A percentile compares a stretch with the other conserved stretches of the same genome.
Conservation (phyloP, 2,113 vertebrate species). For the Orycteropus afer region DNA sequence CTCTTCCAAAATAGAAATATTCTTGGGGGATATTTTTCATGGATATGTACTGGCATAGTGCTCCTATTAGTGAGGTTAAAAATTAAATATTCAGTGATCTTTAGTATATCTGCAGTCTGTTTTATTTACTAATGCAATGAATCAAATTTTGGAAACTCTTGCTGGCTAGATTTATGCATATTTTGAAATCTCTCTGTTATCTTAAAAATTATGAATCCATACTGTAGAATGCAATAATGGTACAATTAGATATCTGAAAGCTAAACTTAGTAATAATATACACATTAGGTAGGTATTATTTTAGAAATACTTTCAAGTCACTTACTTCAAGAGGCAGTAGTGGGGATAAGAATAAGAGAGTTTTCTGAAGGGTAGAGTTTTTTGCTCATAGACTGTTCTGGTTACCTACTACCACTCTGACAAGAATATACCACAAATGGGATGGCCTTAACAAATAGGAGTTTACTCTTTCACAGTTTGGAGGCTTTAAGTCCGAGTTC, state of each 20-base stretch:
- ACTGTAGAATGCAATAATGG: constrained; percentile 12
- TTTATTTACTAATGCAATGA: constrained; percentile 65
- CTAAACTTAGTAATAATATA: background rate
- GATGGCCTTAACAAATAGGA: no score
- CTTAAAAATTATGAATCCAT: constrained; percentile 47
- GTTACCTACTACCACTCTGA: no score
- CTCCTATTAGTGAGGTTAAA: constrained; percentile 50
- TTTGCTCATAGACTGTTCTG: no score
- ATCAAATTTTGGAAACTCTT: constrained; percentile 60
- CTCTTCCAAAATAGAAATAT: constrained; percentile 7
- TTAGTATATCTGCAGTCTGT: constrained; percentile 56
- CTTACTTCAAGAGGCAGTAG: background rate
- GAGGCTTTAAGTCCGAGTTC: no score
- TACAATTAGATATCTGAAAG: background rate
- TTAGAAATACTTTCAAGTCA: background rate
- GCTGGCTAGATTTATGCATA: constrained; percentile 48
- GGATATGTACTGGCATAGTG: background rate
- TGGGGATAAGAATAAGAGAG: background rate
- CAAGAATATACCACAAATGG: no score
- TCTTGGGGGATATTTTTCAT: constrained; percentile 19
- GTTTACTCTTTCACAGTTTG: no score
- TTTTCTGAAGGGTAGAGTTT: background rate
- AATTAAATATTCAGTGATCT: constrained; percentile 64
- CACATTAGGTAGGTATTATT: background rate
- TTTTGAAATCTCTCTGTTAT: constrained; percentile 3